Conservation (phyloP, 2,113 vertebrate species). For the Pachypanchax playfairii region DNA sequence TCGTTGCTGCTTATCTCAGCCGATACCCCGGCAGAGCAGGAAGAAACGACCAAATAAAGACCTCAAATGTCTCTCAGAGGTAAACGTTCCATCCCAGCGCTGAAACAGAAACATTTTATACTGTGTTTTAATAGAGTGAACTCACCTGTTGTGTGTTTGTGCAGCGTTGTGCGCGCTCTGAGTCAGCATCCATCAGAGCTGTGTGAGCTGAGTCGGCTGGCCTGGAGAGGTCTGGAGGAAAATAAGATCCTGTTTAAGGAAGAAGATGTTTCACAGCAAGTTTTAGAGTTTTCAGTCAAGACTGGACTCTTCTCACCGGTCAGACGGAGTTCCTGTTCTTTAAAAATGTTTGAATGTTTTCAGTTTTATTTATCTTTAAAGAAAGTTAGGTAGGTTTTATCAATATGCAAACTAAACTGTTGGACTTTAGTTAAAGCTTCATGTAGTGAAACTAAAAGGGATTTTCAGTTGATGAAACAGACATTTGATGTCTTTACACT, state of each 20-base stretch:
- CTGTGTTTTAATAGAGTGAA: too few relatives aligned
- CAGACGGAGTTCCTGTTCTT: conserved; percentile 53
- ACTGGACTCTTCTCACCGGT: conserved; percentile 81
- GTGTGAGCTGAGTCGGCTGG: conserved; percentile 79
- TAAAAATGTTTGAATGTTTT: too few relatives aligned
- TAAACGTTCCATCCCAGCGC: conserved; percentile 1
- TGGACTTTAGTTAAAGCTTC: too few relatives aligned
- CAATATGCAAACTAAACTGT: too few relatives aligned
- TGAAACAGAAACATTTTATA: too few relatives aligned
- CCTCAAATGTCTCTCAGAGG: conserved; percentile 29
- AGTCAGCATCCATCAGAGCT: conserved; percentile 63
- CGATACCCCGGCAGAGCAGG: conserved; percentile 8
- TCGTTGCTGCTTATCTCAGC: conserved; percentile 78
- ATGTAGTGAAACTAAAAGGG: too few relatives aligned
- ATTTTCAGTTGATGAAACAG: too few relatives aligned
- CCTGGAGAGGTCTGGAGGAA: conserved; percentile 80
- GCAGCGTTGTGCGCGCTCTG: neutral
- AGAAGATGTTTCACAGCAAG: conserved; percentile 64
- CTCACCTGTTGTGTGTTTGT: conserved; percentile 9
- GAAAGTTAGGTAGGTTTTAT: too few relatives aligned
- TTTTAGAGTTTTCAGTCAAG: conserved; percentile 78
- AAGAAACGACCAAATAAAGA: neutral
- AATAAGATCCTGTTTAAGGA: conserved; percentile 82
- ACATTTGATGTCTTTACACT: too few relatives aligned
- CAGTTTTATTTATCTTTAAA: too few relatives aligned